A percentile compares a stretch with the other conserved stretches of the same genome.
phyloP scores from a whole-genome alignment of 2,888 invertebrate species.

The Glaucopsyche alexis region DNA sequence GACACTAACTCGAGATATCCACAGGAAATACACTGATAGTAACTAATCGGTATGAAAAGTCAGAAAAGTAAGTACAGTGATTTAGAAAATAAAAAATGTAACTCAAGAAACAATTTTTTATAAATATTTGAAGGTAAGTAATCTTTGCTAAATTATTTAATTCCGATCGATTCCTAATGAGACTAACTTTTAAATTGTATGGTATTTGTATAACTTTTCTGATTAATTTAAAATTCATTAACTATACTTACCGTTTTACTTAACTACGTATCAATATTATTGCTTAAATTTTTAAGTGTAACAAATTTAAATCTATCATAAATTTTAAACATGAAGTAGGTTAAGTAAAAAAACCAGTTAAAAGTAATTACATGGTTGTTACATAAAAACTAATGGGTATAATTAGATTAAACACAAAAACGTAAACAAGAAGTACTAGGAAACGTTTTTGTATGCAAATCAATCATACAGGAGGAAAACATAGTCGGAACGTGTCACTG shows the following conservation, averaged over 20 bases:
- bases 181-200: too few relatives aligned
- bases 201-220: not conserved
- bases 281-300: not conserved
- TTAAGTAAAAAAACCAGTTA: not conserved
- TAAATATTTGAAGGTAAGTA: not conserved
- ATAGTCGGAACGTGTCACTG: not conserved
- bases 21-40: not conserved
- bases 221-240: not conserved
- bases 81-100: too few relatives aligned
- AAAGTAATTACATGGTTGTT: not conserved
- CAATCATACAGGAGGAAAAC: constrained; percentile 8
- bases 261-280: not conserved
- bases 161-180: too few relatives aligned
- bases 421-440: constrained; percentile 11
- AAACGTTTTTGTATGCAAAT: constrained; percentile 27
- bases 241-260: not conserved
- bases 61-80: not conserved
- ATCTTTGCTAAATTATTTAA: not conserved
- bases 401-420: constrained; percentile 22
- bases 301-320: not conserved
- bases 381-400: constrained; percentile 22
- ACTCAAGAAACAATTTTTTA: too few relatives aligned
- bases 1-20: not conserved
- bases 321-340: not conserved
- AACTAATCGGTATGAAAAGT: not conserved